These are phyloP conservation scores for Rhegmatorhina hoffmannsi DNA, from an alignment of 2,113 vertebrate genomes.

Conservation along the genomic window DNA sequence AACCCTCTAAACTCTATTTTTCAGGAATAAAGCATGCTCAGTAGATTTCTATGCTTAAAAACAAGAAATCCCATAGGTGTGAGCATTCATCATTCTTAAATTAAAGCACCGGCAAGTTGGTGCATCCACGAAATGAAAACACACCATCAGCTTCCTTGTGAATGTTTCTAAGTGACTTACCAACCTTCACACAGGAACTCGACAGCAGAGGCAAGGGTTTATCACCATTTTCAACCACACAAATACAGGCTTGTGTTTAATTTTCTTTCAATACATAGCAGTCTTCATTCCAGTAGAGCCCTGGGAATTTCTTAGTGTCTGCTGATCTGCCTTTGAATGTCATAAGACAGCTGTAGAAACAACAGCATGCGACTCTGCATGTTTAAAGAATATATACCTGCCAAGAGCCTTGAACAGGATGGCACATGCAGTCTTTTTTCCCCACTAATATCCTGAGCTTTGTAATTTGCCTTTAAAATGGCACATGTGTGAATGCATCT, in stretches of 20 bases:
- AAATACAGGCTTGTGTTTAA: background rate
- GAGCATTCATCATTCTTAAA: background rate
- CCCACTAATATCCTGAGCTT: background rate
- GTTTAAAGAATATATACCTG: background rate
- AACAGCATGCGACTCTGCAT: rapidly evolving
- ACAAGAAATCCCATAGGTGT: rapidly evolving
- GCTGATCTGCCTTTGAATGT: background rate
- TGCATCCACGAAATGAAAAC: background rate
- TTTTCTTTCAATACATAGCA: too few species aligned
- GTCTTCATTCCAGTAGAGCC: background rate
- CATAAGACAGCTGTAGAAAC: background rate
- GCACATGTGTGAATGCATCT: rapidly evolving
- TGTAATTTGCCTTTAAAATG: background rate
- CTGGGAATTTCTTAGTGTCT: background rate
- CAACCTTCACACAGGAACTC: rapidly evolving
- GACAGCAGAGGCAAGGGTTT: background rate
- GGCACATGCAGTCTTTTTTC: background rate
- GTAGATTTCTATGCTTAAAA: background rate
- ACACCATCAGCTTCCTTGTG: rapidly evolving
- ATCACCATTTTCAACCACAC: background rate
- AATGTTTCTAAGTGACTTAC: background rate
- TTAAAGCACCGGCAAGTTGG: background rate
- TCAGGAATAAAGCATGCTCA: rapidly evolving
- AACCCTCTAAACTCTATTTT: background rate
- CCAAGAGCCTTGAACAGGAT: background rate